Base-by-base conservation (phyloP, 2,888 invertebrate genomes). In the Pristionchus exspectatus region DNA sequence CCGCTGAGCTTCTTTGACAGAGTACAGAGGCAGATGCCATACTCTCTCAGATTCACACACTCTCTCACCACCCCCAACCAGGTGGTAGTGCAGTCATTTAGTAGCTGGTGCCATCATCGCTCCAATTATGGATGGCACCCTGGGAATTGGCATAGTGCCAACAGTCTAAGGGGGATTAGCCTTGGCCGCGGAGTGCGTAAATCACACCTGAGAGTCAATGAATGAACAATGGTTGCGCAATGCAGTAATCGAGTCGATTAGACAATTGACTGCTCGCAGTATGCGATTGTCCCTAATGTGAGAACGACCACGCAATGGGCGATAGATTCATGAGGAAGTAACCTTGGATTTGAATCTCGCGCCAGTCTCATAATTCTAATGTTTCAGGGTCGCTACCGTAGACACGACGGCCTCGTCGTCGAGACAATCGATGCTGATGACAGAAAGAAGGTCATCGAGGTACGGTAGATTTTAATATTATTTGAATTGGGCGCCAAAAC, bases 361-460 rank as follows among this genome's bases (percentile, higher is more conserved):
- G 44, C 77, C 84, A 84, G 56, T n/a, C 33, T 56, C 56, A 30
- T 27, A 84, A 84, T 84, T 84, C 56, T 33, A 84, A 84, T 84
- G 63, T 74, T 9, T 7, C 54, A 87, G 66, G 50, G 54, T 88
- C 87, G 86, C 54, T 81, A 77, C 72, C 66, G 87, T 56, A 33
- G 86, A 33, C 87, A 74, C 33, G 87, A 88, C 7, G 87, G 44
- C 0, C 30, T 72, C 54, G 63, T 63, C 30, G 63, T 63, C 30
- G 87, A 88, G 77, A 56, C 88, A 30, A 59, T 88, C 24, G 90
- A 90, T 10, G 85, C 74, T 33, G 85, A 86, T 56, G 90, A 91
- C 56, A 69, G 84, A 21, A 85, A 86, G 66, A 92, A 91, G 87
- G 85, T 91, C 16, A 90, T 93, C 83, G 90, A 88, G 87, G 87